Conservation (phyloP, 2,113 vertebrate genomes). For the Coturnix japonica region DNA sequence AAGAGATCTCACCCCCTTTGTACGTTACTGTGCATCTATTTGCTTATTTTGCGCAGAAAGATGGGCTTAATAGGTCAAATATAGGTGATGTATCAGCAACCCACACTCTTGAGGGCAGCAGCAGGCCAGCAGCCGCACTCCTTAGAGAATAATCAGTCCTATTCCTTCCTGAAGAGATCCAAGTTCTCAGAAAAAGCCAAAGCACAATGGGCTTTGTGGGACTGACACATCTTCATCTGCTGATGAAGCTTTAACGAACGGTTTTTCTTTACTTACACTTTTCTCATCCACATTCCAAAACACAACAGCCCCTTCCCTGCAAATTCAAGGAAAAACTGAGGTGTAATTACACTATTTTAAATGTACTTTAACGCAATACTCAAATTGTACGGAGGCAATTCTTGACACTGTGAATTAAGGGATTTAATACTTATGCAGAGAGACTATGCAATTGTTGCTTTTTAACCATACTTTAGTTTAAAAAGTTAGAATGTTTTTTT, state of each 20-base stretch:
- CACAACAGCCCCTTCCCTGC: constrained; percentile 93
- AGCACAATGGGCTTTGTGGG: not conserved
- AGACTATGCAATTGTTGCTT: not conserved
- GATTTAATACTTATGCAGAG: not conserved
- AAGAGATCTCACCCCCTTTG: not conserved
- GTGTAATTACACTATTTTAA: constrained; percentile 15
- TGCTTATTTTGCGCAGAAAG: not conserved
- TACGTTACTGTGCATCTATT: not conserved
- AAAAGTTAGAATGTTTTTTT: not conserved
- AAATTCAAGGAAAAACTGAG: constrained; percentile 59
- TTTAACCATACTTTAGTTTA: not conserved
- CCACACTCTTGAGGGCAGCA: not conserved
- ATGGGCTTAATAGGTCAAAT: not conserved
- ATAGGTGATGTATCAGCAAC: not conserved
- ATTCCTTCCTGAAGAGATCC: not conserved
- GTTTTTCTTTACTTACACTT: constrained; percentile 81
- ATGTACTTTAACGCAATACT: not conserved
- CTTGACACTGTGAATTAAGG: not conserved
- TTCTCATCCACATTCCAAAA: constrained; percentile 98
- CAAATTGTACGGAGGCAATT: not conserved
- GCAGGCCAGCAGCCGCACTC: not conserved
- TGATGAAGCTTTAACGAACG: not conserved
- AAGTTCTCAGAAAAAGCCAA: not conserved
- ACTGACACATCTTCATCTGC: not conserved
- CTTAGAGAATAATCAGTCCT: not conserved